These are phyloP conservation scores for Caenorhabditis latens DNA, from an alignment of 1,140 invertebrate genomes.

Conservation along the genomic window DNA sequence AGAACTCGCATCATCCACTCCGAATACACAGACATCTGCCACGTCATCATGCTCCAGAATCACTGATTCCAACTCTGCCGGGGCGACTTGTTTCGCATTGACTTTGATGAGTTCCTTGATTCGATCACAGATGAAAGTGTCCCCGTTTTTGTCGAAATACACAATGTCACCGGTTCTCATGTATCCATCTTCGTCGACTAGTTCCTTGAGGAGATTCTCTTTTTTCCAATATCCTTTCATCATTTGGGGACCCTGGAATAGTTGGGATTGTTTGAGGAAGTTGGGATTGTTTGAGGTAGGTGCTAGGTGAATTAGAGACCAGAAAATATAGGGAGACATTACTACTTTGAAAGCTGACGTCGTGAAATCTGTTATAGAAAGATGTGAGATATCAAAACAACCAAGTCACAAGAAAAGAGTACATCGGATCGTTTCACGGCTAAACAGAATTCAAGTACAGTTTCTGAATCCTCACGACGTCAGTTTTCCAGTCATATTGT, in stretches of 20 bases:
- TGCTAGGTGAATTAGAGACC: too few species aligned
- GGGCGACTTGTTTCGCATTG: slow-evolving; percentile 59
- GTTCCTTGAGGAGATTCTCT: not conserved
- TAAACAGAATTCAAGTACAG: too few species aligned
- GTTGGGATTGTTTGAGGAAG: too few species aligned
- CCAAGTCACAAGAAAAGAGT: too few species aligned
- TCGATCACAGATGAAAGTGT: slow-evolving; percentile 58
- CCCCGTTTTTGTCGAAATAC: slow-evolving; percentile 55
- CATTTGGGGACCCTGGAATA: slow-evolving; percentile 52
- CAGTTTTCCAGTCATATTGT: too few species aligned
- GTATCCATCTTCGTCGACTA: slow-evolving; percentile 54
- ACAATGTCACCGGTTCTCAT: slow-evolving; percentile 62
- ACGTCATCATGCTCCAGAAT: slow-evolving; percentile 54
- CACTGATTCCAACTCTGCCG: slow-evolving; percentile 58
- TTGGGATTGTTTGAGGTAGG: too few species aligned
- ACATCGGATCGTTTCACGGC: too few species aligned
- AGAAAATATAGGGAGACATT: too few species aligned
- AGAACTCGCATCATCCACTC: slow-evolving; percentile 52
- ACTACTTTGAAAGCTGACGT: too few species aligned
- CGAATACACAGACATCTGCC: slow-evolving; percentile 52
- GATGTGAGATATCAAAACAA: too few species aligned
- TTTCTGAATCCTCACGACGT: too few species aligned
- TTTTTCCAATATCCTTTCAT: slow-evolving; percentile 61
- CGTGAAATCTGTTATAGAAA: too few species aligned
- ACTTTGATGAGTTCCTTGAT: slow-evolving; percentile 63